These are phyloP conservation scores for Gallinago undulata DNA, from an alignment of 2,113 vertebrate species.

Conservation along the genomic window DNA sequence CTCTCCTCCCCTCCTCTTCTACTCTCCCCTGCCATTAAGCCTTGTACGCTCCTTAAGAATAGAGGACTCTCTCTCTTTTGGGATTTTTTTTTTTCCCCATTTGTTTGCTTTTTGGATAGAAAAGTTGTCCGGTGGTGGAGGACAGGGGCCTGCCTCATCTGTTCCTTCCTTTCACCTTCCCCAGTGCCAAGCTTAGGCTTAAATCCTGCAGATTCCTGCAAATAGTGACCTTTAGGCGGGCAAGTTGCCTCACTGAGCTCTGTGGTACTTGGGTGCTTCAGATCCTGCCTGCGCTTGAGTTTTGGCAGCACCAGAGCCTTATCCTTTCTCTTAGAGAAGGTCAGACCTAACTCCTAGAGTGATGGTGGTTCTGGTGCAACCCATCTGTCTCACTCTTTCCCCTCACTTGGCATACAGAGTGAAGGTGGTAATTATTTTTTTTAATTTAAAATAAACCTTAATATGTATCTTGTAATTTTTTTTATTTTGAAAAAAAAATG, in stretches of 20 bases:
- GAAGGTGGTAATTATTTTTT: conserved; percentile 49
- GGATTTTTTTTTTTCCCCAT: neutral
- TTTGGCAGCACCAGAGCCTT: conserved; percentile 1
- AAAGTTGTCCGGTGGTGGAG: neutral
- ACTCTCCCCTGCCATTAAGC: neutral
- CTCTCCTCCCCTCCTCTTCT: neutral
- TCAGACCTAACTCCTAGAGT: neutral
- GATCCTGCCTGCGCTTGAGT: conserved; percentile 26
- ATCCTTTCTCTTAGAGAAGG: conserved; percentile 26
- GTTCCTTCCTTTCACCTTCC: conserved; percentile 45
- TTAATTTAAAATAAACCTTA: conserved; percentile 76
- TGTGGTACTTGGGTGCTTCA: conserved; percentile 15
- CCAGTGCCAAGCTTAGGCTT: conserved; percentile 29
- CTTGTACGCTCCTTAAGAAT: neutral
- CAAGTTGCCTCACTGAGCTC: neutral
- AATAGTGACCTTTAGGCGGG: neutral
- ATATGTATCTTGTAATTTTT: conserved; percentile 76
- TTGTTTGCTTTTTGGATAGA: neutral
- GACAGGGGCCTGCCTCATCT: conserved; percentile 4
- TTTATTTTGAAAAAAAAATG: conserved; percentile 62
- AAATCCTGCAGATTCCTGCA: conserved; percentile 9
- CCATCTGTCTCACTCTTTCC: conserved; percentile 30
- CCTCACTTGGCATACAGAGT: conserved; percentile 56
- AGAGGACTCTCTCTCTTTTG: neutral
- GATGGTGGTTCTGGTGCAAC: conserved; percentile 19